phyloP scores from a whole-genome alignment of 2,113 vertebrate species.

The Plestiodon gilberti region DNA sequence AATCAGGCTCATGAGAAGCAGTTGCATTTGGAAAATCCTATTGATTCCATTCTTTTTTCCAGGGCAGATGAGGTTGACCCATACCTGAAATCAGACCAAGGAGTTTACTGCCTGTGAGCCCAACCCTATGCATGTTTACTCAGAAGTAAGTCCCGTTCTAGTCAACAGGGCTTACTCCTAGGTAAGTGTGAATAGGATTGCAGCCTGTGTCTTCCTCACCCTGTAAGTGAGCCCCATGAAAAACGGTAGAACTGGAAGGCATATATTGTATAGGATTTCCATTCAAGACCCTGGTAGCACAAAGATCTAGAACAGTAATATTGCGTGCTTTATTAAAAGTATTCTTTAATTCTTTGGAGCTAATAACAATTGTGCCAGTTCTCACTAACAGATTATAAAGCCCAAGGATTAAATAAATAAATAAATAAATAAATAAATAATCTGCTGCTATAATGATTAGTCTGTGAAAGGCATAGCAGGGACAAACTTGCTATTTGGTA shows the following conservation, averaged over 20 bases:
- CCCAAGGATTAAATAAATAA: not conserved
- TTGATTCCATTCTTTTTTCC: not conserved
- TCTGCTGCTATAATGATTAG: not conserved
- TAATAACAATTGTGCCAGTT: not conserved
- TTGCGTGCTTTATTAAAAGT: not conserved
- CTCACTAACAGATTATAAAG: not conserved
- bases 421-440: too few relatives aligned
- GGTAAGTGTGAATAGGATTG: too few relatives aligned
- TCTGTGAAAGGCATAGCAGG: not conserved
- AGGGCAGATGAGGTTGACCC: not conserved
- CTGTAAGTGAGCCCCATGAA: not conserved
- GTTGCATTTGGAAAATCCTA: not conserved
- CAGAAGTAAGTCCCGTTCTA: too few relatives aligned
- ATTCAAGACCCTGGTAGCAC: not conserved
- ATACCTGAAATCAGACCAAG: not conserved
- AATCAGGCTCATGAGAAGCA: not conserved
- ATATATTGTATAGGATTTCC: not conserved
- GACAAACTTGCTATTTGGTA: not conserved
- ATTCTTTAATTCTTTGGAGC: not conserved
- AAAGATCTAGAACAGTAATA: not conserved
- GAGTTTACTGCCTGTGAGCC: too few relatives aligned
- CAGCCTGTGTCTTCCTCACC: not conserved
- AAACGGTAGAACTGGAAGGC: not conserved
- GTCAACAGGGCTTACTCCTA: too few relatives aligned
- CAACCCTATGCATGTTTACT: too few relatives aligned